Conservation (phyloP, 2,797 vertebrate species). For the Typhlichthys eigenmanni region DNA sequence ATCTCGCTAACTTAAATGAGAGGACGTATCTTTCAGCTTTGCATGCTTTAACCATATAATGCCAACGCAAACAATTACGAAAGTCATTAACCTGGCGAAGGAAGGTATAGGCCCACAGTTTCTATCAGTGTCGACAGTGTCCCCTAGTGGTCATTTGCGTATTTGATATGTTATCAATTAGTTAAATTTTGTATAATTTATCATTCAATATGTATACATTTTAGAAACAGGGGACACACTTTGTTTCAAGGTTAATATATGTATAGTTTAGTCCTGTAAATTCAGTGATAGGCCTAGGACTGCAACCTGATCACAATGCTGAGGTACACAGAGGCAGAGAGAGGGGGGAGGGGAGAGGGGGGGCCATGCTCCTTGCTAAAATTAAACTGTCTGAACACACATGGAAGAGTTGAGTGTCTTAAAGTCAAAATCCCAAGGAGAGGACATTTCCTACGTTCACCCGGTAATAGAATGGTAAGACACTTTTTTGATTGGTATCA, state of each 20-base stretch:
- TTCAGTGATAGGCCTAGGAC: no score
- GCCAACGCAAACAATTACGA: not conserved
- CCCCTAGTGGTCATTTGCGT: constrained; percentile 38
- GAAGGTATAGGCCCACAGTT: no score
- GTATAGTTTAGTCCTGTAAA: not conserved
- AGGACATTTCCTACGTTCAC: constrained; percentile 10
- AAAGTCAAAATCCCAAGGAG: constrained; percentile 34
- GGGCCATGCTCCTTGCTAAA: constrained; percentile 54
- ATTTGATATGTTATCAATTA: not conserved
- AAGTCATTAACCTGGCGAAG: constrained; percentile 7
- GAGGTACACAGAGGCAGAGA: not conserved
- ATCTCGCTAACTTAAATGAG: constrained; percentile 8
- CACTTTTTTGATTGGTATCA: constrained; percentile 3
- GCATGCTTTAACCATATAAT: not conserved
- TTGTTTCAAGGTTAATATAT: not conserved
- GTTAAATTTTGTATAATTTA: not conserved
- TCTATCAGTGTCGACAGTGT: constrained; percentile 17
- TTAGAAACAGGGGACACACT: not conserved
- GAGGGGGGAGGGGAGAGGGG: not conserved
- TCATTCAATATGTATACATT: not conserved
- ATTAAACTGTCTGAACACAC: constrained; percentile 51
- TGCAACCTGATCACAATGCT: constrained; percentile 2
- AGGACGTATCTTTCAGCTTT: constrained; percentile 2
- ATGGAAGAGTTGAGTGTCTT: constrained; percentile 14
- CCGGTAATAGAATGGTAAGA: constrained; percentile 42